Evolutionary conservation across 2,797 vertebrate genomes (phyloP).

Genomic region (Lagodon rhomboides): DNA sequence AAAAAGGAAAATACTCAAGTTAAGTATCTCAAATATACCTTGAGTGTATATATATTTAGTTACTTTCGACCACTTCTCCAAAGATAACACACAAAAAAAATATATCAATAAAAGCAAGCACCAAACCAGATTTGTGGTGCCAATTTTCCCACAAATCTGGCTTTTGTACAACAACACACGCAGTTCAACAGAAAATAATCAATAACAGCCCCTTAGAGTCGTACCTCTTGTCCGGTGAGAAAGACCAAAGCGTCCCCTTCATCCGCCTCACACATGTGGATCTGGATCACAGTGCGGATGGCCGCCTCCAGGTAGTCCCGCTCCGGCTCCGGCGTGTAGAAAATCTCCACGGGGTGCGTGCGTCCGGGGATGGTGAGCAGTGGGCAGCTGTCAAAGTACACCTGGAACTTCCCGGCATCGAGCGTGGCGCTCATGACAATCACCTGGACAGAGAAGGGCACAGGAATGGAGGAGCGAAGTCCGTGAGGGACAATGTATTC

Average conservation of each 20-base stretch:
- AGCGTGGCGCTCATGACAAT: conserved; percentile 98
- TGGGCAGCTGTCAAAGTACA: conserved; percentile 97
- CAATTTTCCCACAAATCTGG: neutral
- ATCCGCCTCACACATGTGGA: conserved; percentile 97
- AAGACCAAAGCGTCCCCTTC: conserved; percentile 95
- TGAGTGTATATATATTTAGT: too few species aligned
- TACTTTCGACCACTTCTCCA: too few species aligned
- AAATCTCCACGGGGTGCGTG: conserved; percentile 98
- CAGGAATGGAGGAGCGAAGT: too few species aligned
- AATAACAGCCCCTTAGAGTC: too few species aligned
- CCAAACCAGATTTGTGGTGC: neutral
- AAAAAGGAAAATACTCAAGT: too few species aligned
- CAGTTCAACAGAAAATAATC: neutral
- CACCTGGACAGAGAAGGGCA: conserved; percentile 82
- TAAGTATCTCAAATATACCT: too few species aligned
- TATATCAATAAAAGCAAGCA: neutral
- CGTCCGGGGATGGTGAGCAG: conserved; percentile 96
- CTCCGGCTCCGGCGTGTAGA: conserved; percentile 97
- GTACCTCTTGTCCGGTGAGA: conserved; percentile 97
- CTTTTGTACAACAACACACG: conserved; percentile 1
- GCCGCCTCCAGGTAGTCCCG: conserved; percentile 97
- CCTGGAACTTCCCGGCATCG: conserved; percentile 97
- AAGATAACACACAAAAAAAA: neutral
- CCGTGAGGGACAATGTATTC: conserved; percentile 9
- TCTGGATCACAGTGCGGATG: conserved; percentile 96